These are phyloP conservation scores for Cyclophora punctaria DNA, from an alignment of 2,888 invertebrate genomes.

Conservation along the genomic window DNA sequence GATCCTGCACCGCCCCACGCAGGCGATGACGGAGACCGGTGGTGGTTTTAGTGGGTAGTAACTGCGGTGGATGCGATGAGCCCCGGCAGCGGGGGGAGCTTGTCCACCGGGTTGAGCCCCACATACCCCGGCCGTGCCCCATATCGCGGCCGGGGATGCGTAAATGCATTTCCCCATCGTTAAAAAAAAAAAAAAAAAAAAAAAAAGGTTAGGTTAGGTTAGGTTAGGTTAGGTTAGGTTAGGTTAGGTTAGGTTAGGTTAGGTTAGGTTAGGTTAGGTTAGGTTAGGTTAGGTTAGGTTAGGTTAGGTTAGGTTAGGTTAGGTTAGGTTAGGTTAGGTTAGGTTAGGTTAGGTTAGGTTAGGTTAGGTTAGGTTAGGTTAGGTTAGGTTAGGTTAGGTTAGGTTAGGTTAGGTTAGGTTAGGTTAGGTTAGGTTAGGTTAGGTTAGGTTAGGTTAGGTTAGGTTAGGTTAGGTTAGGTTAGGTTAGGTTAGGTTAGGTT, in stretches of 20 bases:
- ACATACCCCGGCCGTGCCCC: no score
- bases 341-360: slow-evolving; percentile 2
- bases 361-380: slow-evolving; percentile 2
- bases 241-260: slow-evolving; percentile 2
- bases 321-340: slow-evolving; percentile 2
- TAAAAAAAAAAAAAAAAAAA: no score
- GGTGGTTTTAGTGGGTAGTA: no score
- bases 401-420: slow-evolving; percentile 2
- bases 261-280: slow-evolving; percentile 2
- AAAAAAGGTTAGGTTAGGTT: slow-evolving; percentile 2
- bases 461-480: slow-evolving; percentile 2
- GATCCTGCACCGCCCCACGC: no score
- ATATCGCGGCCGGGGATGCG: no score
- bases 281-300: slow-evolving; percentile 2
- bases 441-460: slow-evolving; percentile 2
- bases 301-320: slow-evolving; percentile 2
- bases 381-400: slow-evolving; percentile 2
- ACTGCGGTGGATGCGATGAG: no score
- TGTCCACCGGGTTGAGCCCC: no score
- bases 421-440: slow-evolving; percentile 2
- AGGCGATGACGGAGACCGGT: no score
- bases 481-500: slow-evolving; percentile 2
- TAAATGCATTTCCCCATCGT: no score
- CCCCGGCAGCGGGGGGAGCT: no score
- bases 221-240: slow-evolving; percentile 2